Conservation (phyloP, 2,113 vertebrate species). For the Astur gentilis region DNA sequence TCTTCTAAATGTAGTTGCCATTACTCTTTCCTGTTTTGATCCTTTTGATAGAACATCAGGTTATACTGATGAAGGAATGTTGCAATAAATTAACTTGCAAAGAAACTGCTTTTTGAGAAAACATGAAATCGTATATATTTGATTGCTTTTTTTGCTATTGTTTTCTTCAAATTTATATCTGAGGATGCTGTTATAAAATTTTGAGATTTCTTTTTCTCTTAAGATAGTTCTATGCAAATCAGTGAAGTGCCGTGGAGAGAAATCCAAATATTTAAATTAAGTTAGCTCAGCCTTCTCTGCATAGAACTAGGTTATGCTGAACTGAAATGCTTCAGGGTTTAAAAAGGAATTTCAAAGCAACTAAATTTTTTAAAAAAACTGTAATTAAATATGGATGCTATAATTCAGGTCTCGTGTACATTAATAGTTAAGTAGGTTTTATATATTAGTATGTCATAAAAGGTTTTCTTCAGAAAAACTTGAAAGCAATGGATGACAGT, state of each 20-base stretch:
- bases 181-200: not conserved
- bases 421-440: not conserved
- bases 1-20: not conserved
- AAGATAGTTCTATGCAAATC: not conserved
- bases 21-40: not conserved
- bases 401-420: not conserved
- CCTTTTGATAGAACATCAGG: not conserved
- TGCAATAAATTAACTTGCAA: not conserved
- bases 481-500: not conserved
- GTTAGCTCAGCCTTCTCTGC: not conserved
- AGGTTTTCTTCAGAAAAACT: not conserved
- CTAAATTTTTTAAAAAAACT: not conserved
- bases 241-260: not conserved
- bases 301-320: not conserved
- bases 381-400: not conserved
- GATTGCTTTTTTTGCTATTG: not conserved
- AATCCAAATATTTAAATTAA: not conserved
- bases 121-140: not conserved
- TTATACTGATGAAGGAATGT: not conserved
- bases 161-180: not conserved
- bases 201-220: not conserved
- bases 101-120: not conserved
- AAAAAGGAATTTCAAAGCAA: not conserved
- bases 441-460: not conserved
- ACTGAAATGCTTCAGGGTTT: not conserved